A percentile compares a stretch with the other conserved stretches of the same genome.
Conservation (phyloP, 2,888 invertebrate species). For the Lydus trimaculatus region DNA sequence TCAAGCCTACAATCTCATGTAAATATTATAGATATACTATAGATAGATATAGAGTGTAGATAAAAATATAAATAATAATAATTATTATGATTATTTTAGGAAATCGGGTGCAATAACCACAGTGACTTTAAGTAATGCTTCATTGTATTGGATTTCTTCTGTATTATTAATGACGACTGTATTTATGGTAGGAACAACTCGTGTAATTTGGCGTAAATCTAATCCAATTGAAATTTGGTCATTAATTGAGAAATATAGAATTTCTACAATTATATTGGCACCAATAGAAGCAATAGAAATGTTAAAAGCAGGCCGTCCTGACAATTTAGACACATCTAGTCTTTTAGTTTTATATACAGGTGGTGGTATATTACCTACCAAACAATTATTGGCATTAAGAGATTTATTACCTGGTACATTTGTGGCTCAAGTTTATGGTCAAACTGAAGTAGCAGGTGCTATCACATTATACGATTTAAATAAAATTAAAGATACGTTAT, state of each 20-base stretch:
- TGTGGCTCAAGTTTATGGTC: conserved; percentile 51
- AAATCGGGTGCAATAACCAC: conserved; percentile 26
- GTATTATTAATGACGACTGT: conserved; percentile 39
- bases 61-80: too few relatives aligned
- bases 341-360: conserved; percentile 45
- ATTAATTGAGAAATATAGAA: conserved; percentile 49
- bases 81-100: conserved; percentile 31
- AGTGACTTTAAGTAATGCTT: conserved; percentile 39
- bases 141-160: conserved; percentile 54
- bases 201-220: conserved; percentile 42
- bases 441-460: conserved; percentile 54
- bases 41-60: too few relatives aligned
- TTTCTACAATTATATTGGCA: conserved; percentile 43
- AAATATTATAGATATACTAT: too few relatives aligned
- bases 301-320: conserved; percentile 49
- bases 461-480: conserved; percentile 43
- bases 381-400: conserved; percentile 43
- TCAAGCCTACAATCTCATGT: conserved; percentile 36
- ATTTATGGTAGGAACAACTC: conserved; percentile 43
- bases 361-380: conserved; percentile 48
- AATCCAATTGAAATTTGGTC: conserved; percentile 44
- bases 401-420: conserved; percentile 54
- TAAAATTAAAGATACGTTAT: conserved; percentile 44
- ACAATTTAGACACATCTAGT: conserved; percentile 49
- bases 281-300: conserved; percentile 47